These are phyloP conservation scores for Prinia subflava DNA, from an alignment of 2,113 vertebrate species.

Conservation along the genomic window DNA sequence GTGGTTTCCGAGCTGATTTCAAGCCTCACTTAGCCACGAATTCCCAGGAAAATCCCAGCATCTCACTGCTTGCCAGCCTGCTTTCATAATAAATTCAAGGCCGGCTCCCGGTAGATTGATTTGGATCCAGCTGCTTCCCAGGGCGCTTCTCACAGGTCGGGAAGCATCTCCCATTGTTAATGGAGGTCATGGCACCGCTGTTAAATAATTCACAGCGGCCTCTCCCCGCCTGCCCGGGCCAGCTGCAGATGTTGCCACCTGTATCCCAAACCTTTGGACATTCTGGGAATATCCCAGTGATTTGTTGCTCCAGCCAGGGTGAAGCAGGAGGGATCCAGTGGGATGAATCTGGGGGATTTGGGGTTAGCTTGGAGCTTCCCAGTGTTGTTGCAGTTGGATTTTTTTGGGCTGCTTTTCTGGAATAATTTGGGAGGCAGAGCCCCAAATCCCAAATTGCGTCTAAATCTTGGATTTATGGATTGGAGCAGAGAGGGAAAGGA, in stretches of 20 bases:
- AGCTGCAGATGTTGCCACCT: constrained; percentile 82
- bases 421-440: background rate
- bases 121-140: constrained; percentile 78
- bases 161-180: constrained; percentile 80
- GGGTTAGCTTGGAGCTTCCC: background rate
- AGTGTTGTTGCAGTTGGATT: rapidly evolving
- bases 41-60: background rate
- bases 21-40: background rate
- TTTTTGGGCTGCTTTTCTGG: rapidly evolving
- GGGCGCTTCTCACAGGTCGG: constrained; percentile 72
- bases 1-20: background rate
- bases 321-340: rapidly evolving
- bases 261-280: background rate
- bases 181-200: constrained; percentile 83
- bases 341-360: background rate
- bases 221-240: constrained; percentile 65
- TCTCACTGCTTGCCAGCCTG: background rate
- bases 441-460: rapidly evolving
- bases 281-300: background rate
- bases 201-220: constrained; percentile 89
- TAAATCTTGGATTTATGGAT: background rate
- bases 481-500: background rate
- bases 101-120: constrained; percentile 67
- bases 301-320: background rate
- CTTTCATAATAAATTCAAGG: constrained; percentile 73